Evolutionary conservation across 2,888 invertebrate genomes (phyloP).

Genomic region (Meiosimyza decipiens): DNA sequence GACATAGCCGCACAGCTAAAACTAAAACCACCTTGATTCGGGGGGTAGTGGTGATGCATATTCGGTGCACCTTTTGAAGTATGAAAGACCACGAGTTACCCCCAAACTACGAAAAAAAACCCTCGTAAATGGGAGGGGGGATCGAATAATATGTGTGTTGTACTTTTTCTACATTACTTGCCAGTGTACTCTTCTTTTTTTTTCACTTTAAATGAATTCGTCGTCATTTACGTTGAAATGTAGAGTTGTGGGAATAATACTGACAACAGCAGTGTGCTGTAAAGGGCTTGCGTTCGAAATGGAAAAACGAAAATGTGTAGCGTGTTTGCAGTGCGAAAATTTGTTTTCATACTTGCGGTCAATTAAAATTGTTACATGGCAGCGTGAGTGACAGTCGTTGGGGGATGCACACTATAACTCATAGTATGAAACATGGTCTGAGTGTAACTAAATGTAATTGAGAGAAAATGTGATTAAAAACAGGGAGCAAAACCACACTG

Average conservation of each 20-base stretch:
- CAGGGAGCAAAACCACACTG: constrained; percentile 17
- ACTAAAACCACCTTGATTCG: not conserved
- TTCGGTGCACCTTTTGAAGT: constrained; percentile 25
- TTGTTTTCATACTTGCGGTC: constrained; percentile 33
- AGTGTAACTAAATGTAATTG: constrained; percentile 17
- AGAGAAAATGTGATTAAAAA: constrained; percentile 28
- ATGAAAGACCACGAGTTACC: not conserved
- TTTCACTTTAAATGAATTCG: constrained; percentile 12
- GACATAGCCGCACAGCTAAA: not conserved
- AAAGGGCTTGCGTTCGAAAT: not conserved
- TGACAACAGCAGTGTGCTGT: not conserved
- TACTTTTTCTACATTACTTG: not conserved
- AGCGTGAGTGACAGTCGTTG: no score
- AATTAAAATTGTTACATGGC: constrained; percentile 21
- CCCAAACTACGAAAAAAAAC: no score
- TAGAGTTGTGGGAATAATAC: constrained; percentile 16
- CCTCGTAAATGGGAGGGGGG: no score
- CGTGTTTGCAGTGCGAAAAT: not conserved
- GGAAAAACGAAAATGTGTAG: not conserved
- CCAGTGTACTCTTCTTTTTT: constrained; percentile 11
- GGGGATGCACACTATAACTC: no score
- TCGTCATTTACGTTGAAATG: not conserved
- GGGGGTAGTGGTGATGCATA: no score
- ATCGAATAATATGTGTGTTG: no score
- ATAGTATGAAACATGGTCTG: not conserved